Base-by-base conservation (phyloP, 2,113 vertebrate genomes). In the Takifugu bimaculatus region DNA sequence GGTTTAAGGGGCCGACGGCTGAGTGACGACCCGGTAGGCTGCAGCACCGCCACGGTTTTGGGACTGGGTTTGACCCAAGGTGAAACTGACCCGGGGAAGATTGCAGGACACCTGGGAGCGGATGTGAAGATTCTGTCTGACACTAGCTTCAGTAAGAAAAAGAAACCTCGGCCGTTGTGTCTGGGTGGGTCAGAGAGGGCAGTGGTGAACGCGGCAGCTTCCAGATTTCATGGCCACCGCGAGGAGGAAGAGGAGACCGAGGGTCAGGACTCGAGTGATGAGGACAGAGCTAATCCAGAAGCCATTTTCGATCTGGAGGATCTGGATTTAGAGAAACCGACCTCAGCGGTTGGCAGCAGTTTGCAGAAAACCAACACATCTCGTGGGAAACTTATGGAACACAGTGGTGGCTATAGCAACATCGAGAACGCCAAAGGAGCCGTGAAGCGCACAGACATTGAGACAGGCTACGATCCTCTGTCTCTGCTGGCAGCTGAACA, bases 271-370 rank as follows among this genome's bases (percentile, higher is more conserved):
- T 83, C 66, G 10, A 85, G 87, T 6, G 85, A 88, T 55, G 95
- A 96, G 45, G 95, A 95, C 2, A 78, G 65, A 50, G 83, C 86
- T 68, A 92, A 91, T 25, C 90, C 91, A 13, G 93, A 94, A 11
- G 91, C 90, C 62, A 96, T 97, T 77, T 97, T 97, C 87, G 94
- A 96, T 66, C 81, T 97, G 70, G 95, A 97, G 53, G 88, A 89
- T 60, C 61, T 90, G 48, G 88, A 89, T 50, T 57, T 78, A 3
- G 84, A 87, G 26, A 89, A 91, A 87, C 69, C 84, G 80, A 56
- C 90, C 88, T 63, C 77, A 47, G 65, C 87, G 88, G 12, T n/a
- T 4, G 53, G 54, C 12, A 6, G 15, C 20, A 53, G 29, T 28
- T 26, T 79, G 78, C 68, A 73, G 63, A n/a, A 65, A 71, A 28